phyloP scores from a whole-genome alignment of 1,140 invertebrate species.

The Drosophila hydei region DNA sequence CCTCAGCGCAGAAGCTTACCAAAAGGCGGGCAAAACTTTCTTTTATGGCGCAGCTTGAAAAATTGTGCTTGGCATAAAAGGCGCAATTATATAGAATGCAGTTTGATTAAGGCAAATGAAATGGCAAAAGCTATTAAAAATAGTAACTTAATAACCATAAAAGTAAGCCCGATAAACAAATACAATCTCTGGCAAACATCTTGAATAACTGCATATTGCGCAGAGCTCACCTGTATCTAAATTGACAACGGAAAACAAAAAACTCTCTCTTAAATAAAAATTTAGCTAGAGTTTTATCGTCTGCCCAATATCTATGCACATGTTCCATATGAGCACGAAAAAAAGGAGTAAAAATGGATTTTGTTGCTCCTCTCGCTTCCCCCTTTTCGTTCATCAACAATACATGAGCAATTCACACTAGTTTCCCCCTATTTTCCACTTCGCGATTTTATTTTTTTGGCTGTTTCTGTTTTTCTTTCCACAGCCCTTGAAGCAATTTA shows the following conservation, averaged over 20 bases:
- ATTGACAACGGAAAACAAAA: too few relatives aligned
- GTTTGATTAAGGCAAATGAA: background rate
- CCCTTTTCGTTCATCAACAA: slow-evolving; percentile 13
- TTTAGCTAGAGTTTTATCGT: too few relatives aligned
- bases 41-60: slow-evolving; percentile 8
- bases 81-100: slow-evolving; percentile 11
- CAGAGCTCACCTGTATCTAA: too few relatives aligned
- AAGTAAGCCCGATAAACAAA: too few relatives aligned
- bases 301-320: too few relatives aligned
- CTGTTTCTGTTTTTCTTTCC: slow-evolving; percentile 1
- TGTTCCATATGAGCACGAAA: background rate
- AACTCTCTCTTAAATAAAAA: too few relatives aligned
- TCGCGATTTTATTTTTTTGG: background rate
- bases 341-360: too few relatives aligned
- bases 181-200: too few relatives aligned
- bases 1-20: slow-evolving; percentile 20
- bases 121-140: background rate
- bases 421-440: background rate
- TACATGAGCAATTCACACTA: slow-evolving; percentile 40
- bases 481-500: slow-evolving; percentile 40
- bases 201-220: too few relatives aligned
- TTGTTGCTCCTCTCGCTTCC: background rate
- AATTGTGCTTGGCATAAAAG: background rate
- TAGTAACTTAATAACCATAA: background rate
- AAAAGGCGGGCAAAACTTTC: background rate